A percentile compares a stretch with the other conserved stretches of the same genome.
phyloP scores from a whole-genome alignment of 2,888 invertebrate genomes.

The Hypena proboscidalis region DNA sequence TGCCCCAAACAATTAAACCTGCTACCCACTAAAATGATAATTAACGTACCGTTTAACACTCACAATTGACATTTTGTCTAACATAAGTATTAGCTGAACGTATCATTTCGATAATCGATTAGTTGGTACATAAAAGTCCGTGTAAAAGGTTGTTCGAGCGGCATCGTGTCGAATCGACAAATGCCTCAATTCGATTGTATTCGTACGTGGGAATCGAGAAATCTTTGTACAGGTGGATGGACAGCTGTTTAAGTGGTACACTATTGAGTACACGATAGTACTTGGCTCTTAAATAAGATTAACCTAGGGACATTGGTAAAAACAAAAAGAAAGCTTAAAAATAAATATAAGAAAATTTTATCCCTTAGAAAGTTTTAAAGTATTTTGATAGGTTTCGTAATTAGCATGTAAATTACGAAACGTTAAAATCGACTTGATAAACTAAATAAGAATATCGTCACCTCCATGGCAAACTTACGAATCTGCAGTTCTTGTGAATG shows the following conservation, averaged over 20 bases:
- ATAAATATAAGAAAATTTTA: too few relatives aligned
- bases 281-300: background rate
- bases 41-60: conserved; percentile 14
- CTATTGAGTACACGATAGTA: conserved; percentile 3
- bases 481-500: too few relatives aligned
- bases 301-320: too few relatives aligned
- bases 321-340: too few relatives aligned
- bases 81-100: conserved; percentile 22
- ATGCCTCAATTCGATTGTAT: conserved; percentile 43
- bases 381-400: too few relatives aligned
- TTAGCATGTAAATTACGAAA: too few relatives aligned
- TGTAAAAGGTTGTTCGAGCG: conserved; percentile 43
- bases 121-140: conserved; percentile 42
- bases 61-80: conserved; percentile 15
- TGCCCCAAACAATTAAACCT: conserved; percentile 5
- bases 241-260: conserved; percentile 26
- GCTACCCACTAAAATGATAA: conserved; percentile 12
- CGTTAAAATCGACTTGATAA: too few relatives aligned
- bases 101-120: conserved; percentile 41
- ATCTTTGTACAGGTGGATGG: conserved; percentile 35
- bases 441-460: too few relatives aligned
- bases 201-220: conserved; percentile 37
- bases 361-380: too few relatives aligned
- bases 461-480: too few relatives aligned
- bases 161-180: conserved; percentile 43